Evolutionary conservation across 2,888 invertebrate species (phyloP).

Genomic region (Lasioglossum marginatum): DNA sequence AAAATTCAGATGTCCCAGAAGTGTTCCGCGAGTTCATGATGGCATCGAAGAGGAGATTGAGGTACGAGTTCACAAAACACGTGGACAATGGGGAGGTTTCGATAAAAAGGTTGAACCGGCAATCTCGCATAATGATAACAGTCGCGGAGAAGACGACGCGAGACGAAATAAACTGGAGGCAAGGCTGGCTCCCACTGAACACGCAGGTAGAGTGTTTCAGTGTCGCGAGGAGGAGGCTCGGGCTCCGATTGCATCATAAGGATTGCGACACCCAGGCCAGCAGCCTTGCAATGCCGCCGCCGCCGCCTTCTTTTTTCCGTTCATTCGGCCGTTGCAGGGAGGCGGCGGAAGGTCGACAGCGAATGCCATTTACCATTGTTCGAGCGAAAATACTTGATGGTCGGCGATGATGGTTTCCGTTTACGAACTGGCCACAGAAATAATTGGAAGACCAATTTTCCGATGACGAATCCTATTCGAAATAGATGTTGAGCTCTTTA

Average conservation of each 20-base stretch:
- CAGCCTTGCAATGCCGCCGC: constrained; percentile 71
- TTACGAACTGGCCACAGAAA: not conserved
- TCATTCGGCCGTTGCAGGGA: constrained; percentile 10
- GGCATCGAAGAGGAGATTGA: not conserved
- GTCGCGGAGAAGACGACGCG: constrained; percentile 7
- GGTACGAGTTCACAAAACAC: not conserved
- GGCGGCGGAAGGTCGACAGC: constrained; percentile 9
- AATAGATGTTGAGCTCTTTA: too few species aligned
- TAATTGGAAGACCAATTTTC: not conserved
- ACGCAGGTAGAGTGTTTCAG: constrained; percentile 46
- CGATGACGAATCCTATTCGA: not conserved
- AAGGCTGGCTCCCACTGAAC: constrained; percentile 31
- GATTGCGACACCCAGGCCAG: constrained; percentile 63
- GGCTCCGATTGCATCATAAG: constrained; percentile 63
- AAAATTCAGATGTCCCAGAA: not conserved
- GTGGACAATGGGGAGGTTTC: not conserved
- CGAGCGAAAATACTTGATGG: not conserved
- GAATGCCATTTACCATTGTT: not conserved
- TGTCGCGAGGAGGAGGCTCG: constrained; percentile 47
- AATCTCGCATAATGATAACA: constrained; percentile 12
- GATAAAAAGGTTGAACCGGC: not conserved
- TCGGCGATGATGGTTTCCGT: not conserved
- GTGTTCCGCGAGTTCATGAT: too few species aligned
- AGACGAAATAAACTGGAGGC: constrained; percentile 26
- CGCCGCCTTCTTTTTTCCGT: constrained; percentile 47